phyloP scores from a whole-genome alignment of 2,888 invertebrate genomes.

The Tinea semifulvella region DNA sequence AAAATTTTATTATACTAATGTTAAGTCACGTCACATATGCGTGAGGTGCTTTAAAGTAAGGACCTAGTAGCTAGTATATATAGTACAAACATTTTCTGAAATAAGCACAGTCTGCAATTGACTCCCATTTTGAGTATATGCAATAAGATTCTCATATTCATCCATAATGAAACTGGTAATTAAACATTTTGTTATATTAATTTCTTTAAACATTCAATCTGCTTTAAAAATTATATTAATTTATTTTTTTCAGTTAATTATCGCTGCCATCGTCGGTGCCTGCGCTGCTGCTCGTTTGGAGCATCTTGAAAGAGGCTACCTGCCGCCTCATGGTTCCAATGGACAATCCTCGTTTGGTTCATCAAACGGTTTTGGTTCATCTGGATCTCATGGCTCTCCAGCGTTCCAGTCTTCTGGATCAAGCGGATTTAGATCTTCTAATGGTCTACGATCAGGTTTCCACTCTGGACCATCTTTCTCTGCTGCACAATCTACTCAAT shows the following conservation, averaged over 20 bases:
- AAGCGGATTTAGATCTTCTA: background rate
- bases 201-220: background rate
- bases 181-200: background rate
- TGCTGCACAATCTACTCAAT: constrained; percentile 45
- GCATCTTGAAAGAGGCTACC: constrained; percentile 48
- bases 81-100: constrained; percentile 3
- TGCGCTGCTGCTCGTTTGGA: constrained; percentile 48
- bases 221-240: background rate
- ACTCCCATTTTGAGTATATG: constrained; percentile 9
- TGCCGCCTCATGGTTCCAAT: constrained; percentile 36
- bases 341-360: constrained; percentile 2
- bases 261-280: constrained; percentile 43
- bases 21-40: constrained; percentile 21
- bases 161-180: constrained; percentile 11
- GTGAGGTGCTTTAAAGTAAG: constrained; percentile 39
- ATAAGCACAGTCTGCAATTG: constrained; percentile 1
- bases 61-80: background rate
- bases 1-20: constrained; percentile 12
- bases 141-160: background rate
- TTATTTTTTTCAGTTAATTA: constrained; percentile 34
- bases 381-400: constrained; percentile 13
- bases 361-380: constrained; percentile 15
- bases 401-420: background rate
- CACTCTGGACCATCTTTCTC: constrained; percentile 25
- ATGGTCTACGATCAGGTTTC: constrained; percentile 3